Base-by-base conservation (phyloP, 2,797 vertebrate genomes). In the Dryobates pubescens region DNA sequence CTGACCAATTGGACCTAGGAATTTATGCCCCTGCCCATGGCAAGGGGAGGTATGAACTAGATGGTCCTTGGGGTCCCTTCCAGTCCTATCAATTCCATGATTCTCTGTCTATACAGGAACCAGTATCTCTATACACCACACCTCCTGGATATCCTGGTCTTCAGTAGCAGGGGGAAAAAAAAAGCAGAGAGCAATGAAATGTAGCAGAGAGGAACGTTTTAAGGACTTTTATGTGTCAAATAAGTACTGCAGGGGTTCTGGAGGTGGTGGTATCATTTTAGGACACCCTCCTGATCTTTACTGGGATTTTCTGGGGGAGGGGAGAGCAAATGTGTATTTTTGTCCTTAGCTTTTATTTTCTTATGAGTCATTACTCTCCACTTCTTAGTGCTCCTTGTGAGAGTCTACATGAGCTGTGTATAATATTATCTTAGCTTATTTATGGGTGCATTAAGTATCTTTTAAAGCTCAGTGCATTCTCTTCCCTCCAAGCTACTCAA, bases 401-500 rank as follows among this genome's bases (percentile, higher is more conserved):
- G 62, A 88, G 20, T 30, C 70, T 63, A 68, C 68, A 49, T 29
- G 41, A 94, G 41, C 75, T 87, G 70, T 87, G 64, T 73, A 87
- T 63, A 88, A 87, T 59, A 88, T 53, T 89, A 69, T 90, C 56
- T 87, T 83, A 70, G 59, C 74, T 95, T 92, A 93, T 96, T 96
- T 96, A 96, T 84, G 77, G 86, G 81, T 83, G 45, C 73, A 94
- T 96, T 94, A 96, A 92, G 77, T 88, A 75, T 84, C 73, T 94
- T 88, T 76, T 82, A 92, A 93, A 92, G 92, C 92, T 93, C 89
- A 92, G 45, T 86, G 80, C 61, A 51, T 91, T 89, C 32, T 65
- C 49, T 89, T 71, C 53, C 77, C 91, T 89, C 53, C 49, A 86
- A 93, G 91, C 67, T 93, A 91, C 88, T 89, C 74, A 93, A 89